Conservation (phyloP, 2,797 vertebrate genomes). For the Parauchenoglanis ngamensis region DNA sequence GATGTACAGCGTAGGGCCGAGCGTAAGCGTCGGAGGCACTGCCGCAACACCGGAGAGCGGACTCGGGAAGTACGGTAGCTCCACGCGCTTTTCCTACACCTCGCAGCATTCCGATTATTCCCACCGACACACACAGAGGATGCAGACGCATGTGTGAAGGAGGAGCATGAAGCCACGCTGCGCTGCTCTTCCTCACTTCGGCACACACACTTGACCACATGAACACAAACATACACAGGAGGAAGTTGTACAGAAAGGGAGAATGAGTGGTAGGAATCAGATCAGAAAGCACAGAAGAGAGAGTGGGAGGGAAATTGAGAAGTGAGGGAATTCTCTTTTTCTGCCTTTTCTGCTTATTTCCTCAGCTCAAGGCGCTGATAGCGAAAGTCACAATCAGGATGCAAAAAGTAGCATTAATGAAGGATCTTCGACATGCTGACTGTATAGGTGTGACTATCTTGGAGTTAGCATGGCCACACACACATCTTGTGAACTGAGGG, state of each 20-base stretch:
- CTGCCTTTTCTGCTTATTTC: conserved; percentile 61
- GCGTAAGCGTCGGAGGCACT: conserved; percentile 67
- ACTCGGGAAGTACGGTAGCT: conserved; percentile 86
- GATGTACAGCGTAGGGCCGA: conserved; percentile 77
- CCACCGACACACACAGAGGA: conserved; percentile 93
- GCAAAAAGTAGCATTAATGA: conserved; percentile 51
- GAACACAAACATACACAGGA: conserved; percentile 52
- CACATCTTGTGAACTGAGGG: conserved; percentile 35
- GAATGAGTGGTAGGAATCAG: conserved; percentile 25
- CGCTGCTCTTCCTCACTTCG: conserved; percentile 42
- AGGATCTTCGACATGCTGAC: conserved; percentile 55
- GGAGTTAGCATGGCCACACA: conserved; percentile 53
- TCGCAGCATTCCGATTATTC: conserved; percentile 96
- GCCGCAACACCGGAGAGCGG: conserved; percentile 73
- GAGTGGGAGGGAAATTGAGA: conserved; percentile 58
- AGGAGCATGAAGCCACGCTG: conserved; percentile 12
- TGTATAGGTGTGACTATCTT: conserved; percentile 55
- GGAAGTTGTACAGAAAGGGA: conserved; percentile 59
- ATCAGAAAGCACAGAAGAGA: conserved; percentile 42
- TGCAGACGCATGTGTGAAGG: conserved; percentile 95
- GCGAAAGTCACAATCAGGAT: conserved; percentile 78
- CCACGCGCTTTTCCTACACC: conserved; percentile 91
- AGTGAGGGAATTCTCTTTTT: conserved; percentile 65
- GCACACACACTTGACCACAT: conserved; percentile 60
- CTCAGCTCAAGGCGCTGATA: conserved; percentile 72